These are phyloP conservation scores for Agrilus planipennis DNA, from an alignment of 1,140 invertebrate genomes.

Conservation along the genomic window DNA sequence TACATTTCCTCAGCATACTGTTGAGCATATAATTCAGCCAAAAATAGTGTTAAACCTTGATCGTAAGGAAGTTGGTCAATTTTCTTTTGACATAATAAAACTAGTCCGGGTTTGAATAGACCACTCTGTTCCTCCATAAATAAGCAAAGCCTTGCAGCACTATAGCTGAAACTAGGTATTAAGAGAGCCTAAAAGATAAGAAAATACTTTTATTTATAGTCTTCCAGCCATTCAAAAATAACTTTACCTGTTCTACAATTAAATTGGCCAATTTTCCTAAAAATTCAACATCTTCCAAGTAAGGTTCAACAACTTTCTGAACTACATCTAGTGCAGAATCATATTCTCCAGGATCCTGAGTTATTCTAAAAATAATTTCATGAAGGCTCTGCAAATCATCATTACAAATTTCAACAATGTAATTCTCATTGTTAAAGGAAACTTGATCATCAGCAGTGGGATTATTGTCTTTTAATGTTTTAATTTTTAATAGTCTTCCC, in stretches of 20 bases:
- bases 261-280: slow-evolving; percentile 18
- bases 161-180: slow-evolving; percentile 27
- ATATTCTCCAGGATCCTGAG: slow-evolving; percentile 31
- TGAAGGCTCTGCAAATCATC: slow-evolving; percentile 15
- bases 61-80: slow-evolving; percentile 18
- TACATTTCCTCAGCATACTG: slow-evolving; percentile 23
- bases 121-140: slow-evolving; percentile 23
- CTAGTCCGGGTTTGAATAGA: slow-evolving; percentile 22
- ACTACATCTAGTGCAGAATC: slow-evolving; percentile 27
- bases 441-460: not conserved
- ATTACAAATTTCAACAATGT: too few relatives aligned
- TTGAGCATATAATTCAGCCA: slow-evolving; percentile 30
- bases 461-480: not conserved
- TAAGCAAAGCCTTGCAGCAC: slow-evolving; percentile 26
- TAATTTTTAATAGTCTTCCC: slow-evolving; percentile 6
- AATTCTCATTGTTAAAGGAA: too few relatives aligned
- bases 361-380: slow-evolving; percentile 23
- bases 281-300: slow-evolving; percentile 19
- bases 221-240: not conserved
- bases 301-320: slow-evolving; percentile 25
- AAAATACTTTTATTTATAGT: not conserved
- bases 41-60: slow-evolving; percentile 25
- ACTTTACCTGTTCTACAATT: slow-evolving; percentile 22
- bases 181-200: slow-evolving; percentile 22
- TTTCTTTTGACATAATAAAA: slow-evolving; percentile 24